Evolutionary conservation across 2,888 invertebrate genomes (phyloP).

Genomic region (Rhodophaea formosa): DNA sequence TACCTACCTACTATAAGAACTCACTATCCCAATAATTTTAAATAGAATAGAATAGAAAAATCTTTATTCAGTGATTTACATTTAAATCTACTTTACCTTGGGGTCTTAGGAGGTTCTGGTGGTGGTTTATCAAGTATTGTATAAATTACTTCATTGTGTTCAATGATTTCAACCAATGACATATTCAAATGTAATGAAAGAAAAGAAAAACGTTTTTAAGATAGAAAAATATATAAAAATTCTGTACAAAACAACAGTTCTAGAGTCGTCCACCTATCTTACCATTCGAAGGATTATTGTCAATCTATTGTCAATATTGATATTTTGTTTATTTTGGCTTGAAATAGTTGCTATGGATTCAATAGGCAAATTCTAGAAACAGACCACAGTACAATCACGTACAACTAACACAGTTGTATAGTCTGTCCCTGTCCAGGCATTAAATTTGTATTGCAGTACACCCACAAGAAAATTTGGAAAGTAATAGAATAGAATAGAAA

Average conservation of each 20-base stretch:
- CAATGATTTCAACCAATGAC: slow-evolving; percentile 84
- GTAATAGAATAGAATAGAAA: no score
- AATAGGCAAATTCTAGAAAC: not conserved
- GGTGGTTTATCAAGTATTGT: slow-evolving; percentile 77
- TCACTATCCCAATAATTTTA: no score
- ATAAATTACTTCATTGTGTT: slow-evolving; percentile 85
- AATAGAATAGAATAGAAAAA: no score
- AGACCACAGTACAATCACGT: no score
- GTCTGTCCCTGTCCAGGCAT: no score
- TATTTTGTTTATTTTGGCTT: not conserved
- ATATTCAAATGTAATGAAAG: slow-evolving; percentile 49
- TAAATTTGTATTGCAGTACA: no score
- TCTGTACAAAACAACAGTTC: slow-evolving; percentile 10
- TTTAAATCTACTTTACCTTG: slow-evolving; percentile 59
- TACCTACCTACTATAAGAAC: no score
- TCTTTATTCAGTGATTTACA: no score
- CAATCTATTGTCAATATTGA: no score
- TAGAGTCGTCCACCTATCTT: not conserved
- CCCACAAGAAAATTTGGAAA: no score
- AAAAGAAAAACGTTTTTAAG: not conserved
- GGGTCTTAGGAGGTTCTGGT: slow-evolving; percentile 72
- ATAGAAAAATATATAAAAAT: slow-evolving; percentile 14
- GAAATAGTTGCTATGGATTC: slow-evolving; percentile 12
- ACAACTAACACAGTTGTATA: no score
- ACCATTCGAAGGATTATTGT: not conserved